Percentiles rank a stretch among this genome's conserved stretches.
These are phyloP conservation scores for Pseudochirops cupreus DNA, from an alignment of 2,797 vertebrate genomes.

Conservation along the genomic window DNA sequence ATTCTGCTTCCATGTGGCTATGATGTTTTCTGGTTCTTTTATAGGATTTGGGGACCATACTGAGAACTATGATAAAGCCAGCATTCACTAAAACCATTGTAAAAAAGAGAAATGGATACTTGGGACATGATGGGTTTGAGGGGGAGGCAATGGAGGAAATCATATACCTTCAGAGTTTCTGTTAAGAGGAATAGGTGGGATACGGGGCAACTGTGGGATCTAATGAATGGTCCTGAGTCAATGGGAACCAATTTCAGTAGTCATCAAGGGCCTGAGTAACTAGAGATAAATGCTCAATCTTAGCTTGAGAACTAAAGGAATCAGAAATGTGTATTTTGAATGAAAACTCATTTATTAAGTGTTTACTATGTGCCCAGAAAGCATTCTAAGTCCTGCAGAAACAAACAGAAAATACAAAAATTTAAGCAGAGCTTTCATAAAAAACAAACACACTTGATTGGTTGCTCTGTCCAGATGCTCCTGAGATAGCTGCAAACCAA, in stretches of 20 bases:
- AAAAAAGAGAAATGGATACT: not conserved
- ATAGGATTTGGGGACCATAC: not conserved
- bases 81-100: not conserved
- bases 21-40: not conserved
- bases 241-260: not conserved
- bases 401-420: not conserved
- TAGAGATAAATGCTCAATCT: not conserved
- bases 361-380: not conserved
- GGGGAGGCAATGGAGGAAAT: not conserved
- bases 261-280: not conserved
- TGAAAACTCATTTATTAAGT: not conserved
- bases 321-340: not conserved
- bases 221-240: not conserved
- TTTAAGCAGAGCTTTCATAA: not conserved
- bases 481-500: not conserved
- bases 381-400: not conserved
- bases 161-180: not conserved
- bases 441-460: not conserved
- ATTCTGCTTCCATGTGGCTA: not conserved
- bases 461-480: not conserved
- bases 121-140: not conserved
- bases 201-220: not conserved
- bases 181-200: not conserved
- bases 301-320: not conserved
- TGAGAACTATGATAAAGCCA: slow-evolving; percentile 12